Base-by-base conservation (phyloP, 2,888 invertebrate genomes). In the Pocota personata region DNA sequence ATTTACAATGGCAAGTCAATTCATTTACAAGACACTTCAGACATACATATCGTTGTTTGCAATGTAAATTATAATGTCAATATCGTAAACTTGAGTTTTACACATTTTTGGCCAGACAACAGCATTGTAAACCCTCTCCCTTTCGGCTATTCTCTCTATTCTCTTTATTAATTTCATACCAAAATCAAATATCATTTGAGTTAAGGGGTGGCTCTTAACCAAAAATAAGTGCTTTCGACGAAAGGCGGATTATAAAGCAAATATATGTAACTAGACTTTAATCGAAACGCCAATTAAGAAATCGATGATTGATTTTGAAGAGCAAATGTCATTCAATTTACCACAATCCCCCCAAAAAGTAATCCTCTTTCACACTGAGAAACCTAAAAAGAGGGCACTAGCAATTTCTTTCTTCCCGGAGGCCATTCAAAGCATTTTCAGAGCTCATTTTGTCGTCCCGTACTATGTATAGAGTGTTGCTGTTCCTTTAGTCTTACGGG, bases 251-350 rank as follows among this genome's bases (percentile, higher is more conserved):
- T 58, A 12, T 19, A 37, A 55, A 14, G n/a, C 3, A n/a, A 5
- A 37, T 37, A 37, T n/a, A 30, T 30, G 19, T 3, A 8, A 40
- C 14, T 27, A 8, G 12, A 24, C 12, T 21, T 14, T 27, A 27
- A 46, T 43, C n/a, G 35, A 35, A 50, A 24, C 35, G 21, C 35
- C 27, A 76, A 69, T 75, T 52, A 67, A 32, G 46, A 46, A 60
- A 60, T 60, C 52, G 12, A 60, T 55, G 35, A 82, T 55, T 67
- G 55, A 75, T 57, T 46, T 30, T 14, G 32, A 67, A 40, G 30
- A 10, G 46, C n/a, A 48, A 55, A 37, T 8, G 21, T 37, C 55
- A 21, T 50, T 55, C 21, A 55, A 46, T 67, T 75, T 46, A 66
- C 46, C 72, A 64, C n/a, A 57, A 58, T 37, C 64, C 32, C 19